Base-by-base conservation (phyloP, 2,797 vertebrate genomes). In the Pangasius djambal region DNA sequence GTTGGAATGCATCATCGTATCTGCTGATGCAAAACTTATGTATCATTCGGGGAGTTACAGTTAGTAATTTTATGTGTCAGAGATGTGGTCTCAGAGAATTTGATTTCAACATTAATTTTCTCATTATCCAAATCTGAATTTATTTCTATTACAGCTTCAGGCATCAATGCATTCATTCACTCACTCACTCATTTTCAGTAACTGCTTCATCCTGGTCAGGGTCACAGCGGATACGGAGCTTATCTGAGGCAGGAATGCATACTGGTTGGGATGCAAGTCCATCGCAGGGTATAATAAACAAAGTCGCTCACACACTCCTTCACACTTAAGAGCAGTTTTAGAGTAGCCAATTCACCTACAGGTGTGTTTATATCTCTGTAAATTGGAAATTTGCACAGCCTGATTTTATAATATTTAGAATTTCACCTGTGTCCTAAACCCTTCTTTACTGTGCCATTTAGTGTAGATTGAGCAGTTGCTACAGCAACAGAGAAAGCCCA, bases 401-500 rank as follows among this genome's bases (percentile, higher is more conserved):
- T 70, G 69, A 70, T 37, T 70, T 70, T 37, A 20, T 12, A 77
- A 48, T 48, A 4, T 78, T 50, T n/a, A 78, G 48, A 78, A 31
- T 78, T 28, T 52, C 48, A 7, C 28, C 6, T 0, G 7, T 34
- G 34, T 34, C 52, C n/a, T 31, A 37, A 37, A 37, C 37, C 37
- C 37, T 37, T 37, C 77, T 18, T 79, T n/a, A 18, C 16, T 18
- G 25, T 13, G 65, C 67, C 65, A 18, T 86, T 82, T 82, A n/a
- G 63, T 72, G 63, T 79, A 74, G 84, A 57, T 44, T 55, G 25
- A 83, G 50, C 67, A 75, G 67, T 86, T 89, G 65, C 78, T 81
- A 86, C 88, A 86, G 88, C 78, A 89, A 89, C 88, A 55, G 55
- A 61, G 31, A 61, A 82, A 74, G 16, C 28, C 18, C 50, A 55